Evolutionary conservation across 1,140 invertebrate genomes (phyloP).

Genomic region (Hormaphis cornu): DNA sequence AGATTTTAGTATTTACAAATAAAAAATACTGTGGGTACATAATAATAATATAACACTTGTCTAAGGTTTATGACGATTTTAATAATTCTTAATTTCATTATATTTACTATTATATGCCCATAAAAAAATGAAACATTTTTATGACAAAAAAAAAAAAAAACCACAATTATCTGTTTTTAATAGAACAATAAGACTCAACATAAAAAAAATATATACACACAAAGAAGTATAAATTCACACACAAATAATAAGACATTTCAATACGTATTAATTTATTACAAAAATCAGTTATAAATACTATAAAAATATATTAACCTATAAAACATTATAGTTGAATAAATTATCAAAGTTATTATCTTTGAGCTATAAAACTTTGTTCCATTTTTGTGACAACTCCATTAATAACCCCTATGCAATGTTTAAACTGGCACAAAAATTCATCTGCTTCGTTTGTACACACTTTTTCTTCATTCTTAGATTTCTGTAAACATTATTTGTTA

Average conservation of each 20-base stretch:
- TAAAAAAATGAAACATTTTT: too few species aligned
- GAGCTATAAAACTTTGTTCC: slow-evolving; percentile 25
- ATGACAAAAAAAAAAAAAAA: too few species aligned
- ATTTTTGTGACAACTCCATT: slow-evolving; percentile 27
- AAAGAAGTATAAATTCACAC: too few species aligned
- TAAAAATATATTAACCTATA: not conserved
- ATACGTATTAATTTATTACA: too few species aligned
- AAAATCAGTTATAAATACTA: too few species aligned
- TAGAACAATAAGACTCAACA: too few species aligned
- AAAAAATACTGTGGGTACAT: not conserved
- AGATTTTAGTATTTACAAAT: not conserved
- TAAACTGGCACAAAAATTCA: slow-evolving; percentile 21
- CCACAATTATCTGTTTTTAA: too few species aligned
- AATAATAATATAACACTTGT: not conserved
- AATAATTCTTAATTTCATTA: not conserved
- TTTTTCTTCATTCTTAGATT: not conserved
- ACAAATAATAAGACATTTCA: too few species aligned
- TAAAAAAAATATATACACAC: too few species aligned
- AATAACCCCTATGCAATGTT: slow-evolving; percentile 27
- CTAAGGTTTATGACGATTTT: not conserved
- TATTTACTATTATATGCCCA: too few species aligned
- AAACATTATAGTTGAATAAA: not conserved
- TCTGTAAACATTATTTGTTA: not conserved
- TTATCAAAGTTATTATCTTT: slow-evolving; percentile 8
- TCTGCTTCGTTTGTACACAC: not conserved